Evolutionary conservation across 2,888 invertebrate genomes (phyloP), one percentile per base, ranked within the genome.

Genomic region (Sericinus montela): DNA sequence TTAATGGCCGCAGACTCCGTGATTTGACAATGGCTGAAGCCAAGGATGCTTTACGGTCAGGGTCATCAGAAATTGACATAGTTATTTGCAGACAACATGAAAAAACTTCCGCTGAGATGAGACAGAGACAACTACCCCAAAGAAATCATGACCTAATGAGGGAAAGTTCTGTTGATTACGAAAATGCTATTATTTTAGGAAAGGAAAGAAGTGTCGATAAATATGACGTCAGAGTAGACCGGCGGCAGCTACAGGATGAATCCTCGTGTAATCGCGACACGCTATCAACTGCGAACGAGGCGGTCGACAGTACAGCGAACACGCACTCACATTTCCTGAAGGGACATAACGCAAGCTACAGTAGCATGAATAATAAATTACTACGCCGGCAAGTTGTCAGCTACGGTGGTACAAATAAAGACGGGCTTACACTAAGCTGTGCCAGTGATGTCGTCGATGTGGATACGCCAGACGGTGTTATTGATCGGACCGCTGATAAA

Each of bases 91-190:
- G 92, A 67, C 75, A 83, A 65, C 75, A 82, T 34, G 78, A 86
- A 11, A 81, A 78, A 63, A 55, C 60, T 1, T 39, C 60, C 9
- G 49, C 64, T 10, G 72, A 77, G 39, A 39, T 53, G 7, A 69
- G 66, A 53, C 75, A 75, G 59, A 69, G 71, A 52, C 73, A 73
- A 46, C 46, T 57, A n/a, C 58, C 73, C 3, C 77, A 74, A 54
- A 73, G 65, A 54, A 75, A 57, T 30, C 56, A 69, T 6, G 52
- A 71, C 7, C 55, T 85, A 47, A 90, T 93, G 88, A 90, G 90
- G 54, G 93, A 94, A 75, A 93, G 92, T 69, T 92, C 92, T 23
- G 93, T 93, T 1, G 93, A 93, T 78, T 93, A 93, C 59, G 93
- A 93, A 63, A 92, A 93, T 67, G 90, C 87, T 35, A 84, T 90